phyloP scores from a whole-genome alignment of 2,113 vertebrate genomes.

The Ptilorrhoa leucosticta region DNA sequence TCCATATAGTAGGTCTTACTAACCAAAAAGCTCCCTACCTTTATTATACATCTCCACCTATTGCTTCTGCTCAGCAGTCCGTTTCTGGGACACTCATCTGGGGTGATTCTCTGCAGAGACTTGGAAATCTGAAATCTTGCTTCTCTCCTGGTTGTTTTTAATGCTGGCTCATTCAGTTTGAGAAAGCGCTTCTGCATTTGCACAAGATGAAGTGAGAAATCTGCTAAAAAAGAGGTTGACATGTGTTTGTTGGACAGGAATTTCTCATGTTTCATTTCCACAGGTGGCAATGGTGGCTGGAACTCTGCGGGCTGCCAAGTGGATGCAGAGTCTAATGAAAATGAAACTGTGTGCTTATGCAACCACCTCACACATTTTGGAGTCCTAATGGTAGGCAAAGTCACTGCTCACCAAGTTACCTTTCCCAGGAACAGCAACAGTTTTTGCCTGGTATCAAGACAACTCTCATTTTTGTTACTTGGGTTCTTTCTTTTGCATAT shows the following conservation, averaged over 20 bases:
- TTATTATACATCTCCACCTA: neutral
- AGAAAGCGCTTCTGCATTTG: neutral
- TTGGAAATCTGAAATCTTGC: neutral
- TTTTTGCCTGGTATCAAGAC: neutral
- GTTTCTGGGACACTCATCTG: neutral
- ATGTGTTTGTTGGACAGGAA: neutral
- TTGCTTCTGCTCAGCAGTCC: neutral
- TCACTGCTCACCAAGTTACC: neutral
- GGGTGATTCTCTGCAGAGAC: neutral
- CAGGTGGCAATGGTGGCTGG: conserved; percentile 88
- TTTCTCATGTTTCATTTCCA: conserved; percentile 19
- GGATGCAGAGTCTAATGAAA: conserved; percentile 68
- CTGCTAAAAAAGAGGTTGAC: neutral
- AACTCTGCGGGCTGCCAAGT: conserved; percentile 77
- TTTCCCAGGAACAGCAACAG: neutral
- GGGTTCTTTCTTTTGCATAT: neutral
- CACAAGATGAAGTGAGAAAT: neutral
- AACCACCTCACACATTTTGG: conserved; percentile 94
- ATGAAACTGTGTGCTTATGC: conserved; percentile 85
- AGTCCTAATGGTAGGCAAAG: conserved; percentile 85
- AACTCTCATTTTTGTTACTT: neutral
- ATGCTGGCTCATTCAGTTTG: neutral
- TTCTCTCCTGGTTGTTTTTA: neutral
- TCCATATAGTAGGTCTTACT: neutral
- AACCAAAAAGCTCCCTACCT: neutral